These are phyloP conservation scores for Zoanthus sansibaricus DNA, from an alignment of 92 coral and sea anemone species.

Conservation along the genomic window DNA sequence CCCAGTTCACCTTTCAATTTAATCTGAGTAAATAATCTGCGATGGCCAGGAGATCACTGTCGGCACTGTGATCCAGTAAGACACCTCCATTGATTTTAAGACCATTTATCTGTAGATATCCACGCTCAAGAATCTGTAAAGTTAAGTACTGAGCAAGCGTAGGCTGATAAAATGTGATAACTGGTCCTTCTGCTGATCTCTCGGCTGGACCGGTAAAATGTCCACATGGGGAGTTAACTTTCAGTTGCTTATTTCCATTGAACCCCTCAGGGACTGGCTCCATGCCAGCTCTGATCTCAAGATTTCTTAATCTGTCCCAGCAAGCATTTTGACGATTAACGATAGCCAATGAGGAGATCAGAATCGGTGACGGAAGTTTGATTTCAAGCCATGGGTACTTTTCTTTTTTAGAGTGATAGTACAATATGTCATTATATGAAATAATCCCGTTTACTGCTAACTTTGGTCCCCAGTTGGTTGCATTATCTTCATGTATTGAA, in stretches of 20 bases:
- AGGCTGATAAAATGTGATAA: not conserved
- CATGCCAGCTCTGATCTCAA: constrained; percentile 56
- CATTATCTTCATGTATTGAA: not conserved
- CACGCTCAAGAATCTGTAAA: not conserved
- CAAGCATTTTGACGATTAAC: not conserved
- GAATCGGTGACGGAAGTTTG: not conserved
- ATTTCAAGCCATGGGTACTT: not conserved
- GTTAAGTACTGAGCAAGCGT: not conserved
- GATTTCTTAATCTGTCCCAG: constrained; percentile 33
- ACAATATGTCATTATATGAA: not conserved
- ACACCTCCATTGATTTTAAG: constrained; percentile 56
- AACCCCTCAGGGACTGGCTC: constrained; percentile 47
- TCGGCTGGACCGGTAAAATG: not conserved
- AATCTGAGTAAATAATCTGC: too few relatives aligned
- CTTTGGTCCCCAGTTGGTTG: not conserved
- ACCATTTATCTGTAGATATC: constrained; percentile 18
- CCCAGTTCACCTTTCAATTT: too few relatives aligned
- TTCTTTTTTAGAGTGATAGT: not conserved
- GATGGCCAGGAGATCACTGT: too few relatives aligned
- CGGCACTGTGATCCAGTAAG: not conserved
- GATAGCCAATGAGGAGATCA: not conserved
- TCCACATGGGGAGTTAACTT: not conserved
- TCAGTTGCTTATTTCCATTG: not conserved
- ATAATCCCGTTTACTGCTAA: not conserved
- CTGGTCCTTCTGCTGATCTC: not conserved